Conservation (phyloP, 2,113 vertebrate species). For the Danionella cerebrum region DNA sequence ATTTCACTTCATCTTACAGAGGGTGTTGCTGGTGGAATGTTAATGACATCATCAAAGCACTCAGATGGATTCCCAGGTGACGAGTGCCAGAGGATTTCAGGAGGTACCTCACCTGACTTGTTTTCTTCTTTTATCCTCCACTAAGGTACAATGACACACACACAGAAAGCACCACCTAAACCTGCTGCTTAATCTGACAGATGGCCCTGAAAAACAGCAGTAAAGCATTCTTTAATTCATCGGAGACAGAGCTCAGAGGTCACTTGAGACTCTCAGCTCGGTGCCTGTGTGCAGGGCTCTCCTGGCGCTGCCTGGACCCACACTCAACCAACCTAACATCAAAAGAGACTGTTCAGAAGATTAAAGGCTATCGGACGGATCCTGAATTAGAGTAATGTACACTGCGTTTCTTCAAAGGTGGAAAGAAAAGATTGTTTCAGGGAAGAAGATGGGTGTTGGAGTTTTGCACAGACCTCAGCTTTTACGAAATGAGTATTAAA, state of each 20-base stretch:
- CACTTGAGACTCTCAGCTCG: background rate
- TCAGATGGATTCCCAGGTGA: conserved; percentile 22
- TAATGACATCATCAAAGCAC: conserved; percentile 41
- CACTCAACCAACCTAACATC: conserved; percentile 18
- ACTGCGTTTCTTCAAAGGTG: conserved; percentile 8
- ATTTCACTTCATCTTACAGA: background rate
- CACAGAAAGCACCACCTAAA: background rate
- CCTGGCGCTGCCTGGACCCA: background rate
- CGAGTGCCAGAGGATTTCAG: conserved; percentile 36
- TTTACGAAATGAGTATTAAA: background rate
- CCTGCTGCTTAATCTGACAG: conserved; percentile 7
- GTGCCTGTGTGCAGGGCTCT: background rate
- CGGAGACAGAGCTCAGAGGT: conserved; percentile 2
- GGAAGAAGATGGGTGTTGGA: background rate
- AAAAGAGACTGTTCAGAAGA: conserved; percentile 4
- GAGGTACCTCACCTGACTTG: conserved; percentile 28
- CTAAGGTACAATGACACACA: background rate
- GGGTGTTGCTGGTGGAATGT: conserved; percentile 15
- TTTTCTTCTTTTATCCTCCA: conserved; percentile 18
- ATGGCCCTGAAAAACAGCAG: background rate
- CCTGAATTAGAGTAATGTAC: conserved; percentile 6
- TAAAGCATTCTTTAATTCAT: background rate
- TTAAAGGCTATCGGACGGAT: conserved; percentile 13
- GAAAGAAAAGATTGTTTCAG: background rate
- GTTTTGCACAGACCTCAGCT: too few species aligned